Evolutionary conservation across 2,113 vertebrate genomes (phyloP).

Genomic region (Callipepla squamata): DNA sequence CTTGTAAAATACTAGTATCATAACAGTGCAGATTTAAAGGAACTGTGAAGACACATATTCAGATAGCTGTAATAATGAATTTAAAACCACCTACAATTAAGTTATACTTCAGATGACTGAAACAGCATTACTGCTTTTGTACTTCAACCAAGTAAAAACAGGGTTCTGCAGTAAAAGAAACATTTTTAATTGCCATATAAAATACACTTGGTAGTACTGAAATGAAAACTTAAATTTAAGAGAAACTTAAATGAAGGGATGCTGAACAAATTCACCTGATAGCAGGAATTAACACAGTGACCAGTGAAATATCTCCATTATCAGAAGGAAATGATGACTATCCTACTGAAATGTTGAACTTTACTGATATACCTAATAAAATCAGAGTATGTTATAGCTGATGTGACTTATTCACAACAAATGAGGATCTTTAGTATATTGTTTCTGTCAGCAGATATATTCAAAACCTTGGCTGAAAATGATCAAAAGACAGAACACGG

Average conservation of each 20-base stretch:
- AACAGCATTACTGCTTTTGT: background rate
- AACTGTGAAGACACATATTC: background rate
- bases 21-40: background rate
- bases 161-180: background rate
- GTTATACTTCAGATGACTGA: background rate
- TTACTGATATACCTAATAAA: background rate
- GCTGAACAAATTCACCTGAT: background rate
- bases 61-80: background rate
- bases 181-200: background rate
- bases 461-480: slow-evolving; percentile 4
- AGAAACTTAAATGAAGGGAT: background rate
- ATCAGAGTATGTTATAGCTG: background rate
- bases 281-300: background rate
- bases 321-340: background rate
- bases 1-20: background rate
- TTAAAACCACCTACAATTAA: background rate
- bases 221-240: background rate
- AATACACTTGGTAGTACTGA: background rate
- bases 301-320: background rate
- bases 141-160: background rate
- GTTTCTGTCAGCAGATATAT: background rate
- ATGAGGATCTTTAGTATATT: background rate
- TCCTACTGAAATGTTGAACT: background rate
- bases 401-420: background rate
- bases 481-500: background rate